phyloP scores from a whole-genome alignment of 2,797 vertebrate genomes.

The Leptoclinus maculatus region DNA sequence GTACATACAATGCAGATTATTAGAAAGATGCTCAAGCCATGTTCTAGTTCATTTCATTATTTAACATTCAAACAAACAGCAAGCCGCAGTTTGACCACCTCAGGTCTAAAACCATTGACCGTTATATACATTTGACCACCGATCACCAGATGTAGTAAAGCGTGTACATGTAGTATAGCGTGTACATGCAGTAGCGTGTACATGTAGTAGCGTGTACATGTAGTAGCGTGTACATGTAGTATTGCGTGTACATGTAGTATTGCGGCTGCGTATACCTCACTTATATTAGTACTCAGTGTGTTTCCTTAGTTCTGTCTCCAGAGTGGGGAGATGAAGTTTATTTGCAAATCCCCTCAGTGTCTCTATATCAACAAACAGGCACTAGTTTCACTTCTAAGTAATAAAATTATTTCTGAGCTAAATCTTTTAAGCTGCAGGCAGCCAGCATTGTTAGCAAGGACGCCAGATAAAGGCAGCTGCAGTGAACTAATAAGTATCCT shows the following conservation, averaged over 20 bases:
- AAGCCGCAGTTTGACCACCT: too few species aligned
- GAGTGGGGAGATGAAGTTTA: conserved; percentile 30
- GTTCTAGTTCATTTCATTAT: too few species aligned
- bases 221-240: neutral
- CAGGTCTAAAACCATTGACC: neutral
- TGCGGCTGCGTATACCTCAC: neutral
- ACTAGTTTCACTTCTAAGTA: conserved; percentile 12
- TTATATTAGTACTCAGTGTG: neutral
- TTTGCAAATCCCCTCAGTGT: conserved; percentile 38
- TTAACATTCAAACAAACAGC: too few species aligned
- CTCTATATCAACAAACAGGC: conserved; percentile 21
- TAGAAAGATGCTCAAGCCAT: too few species aligned
- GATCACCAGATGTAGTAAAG: neutral
- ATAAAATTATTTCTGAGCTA: conserved; percentile 38
- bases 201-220: neutral
- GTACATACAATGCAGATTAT: too few species aligned
- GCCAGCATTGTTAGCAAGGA: conserved; percentile 32
- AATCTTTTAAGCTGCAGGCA: conserved; percentile 40
- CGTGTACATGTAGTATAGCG: neutral
- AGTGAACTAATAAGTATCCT: conserved; percentile 36
- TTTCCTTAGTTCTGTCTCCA: conserved; percentile 18
- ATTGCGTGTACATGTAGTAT: neutral
- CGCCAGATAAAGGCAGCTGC: conserved; percentile 26
- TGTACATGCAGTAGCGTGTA: neutral
- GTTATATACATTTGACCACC: neutral